Evolutionary conservation across 2,888 invertebrate species (phyloP).

Genomic region (Rhingia rostrata): DNA sequence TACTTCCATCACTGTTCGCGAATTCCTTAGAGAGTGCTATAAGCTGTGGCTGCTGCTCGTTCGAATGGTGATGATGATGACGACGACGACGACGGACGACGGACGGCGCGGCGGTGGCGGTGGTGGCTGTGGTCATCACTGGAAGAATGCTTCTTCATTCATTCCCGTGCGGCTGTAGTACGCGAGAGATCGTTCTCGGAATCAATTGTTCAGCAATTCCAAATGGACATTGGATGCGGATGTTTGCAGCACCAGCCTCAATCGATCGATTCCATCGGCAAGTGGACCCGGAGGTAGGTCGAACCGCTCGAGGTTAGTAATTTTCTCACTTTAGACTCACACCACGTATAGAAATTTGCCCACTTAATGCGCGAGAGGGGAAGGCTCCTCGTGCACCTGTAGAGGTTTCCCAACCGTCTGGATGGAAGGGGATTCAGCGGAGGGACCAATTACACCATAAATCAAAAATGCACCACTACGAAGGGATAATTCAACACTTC

Average conservation of each 20-base stretch:
- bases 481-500: constrained; percentile 69
- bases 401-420: constrained; percentile 25
- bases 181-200: constrained; percentile 65
- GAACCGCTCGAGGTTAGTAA: constrained; percentile 65
- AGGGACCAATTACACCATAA: constrained; percentile 72
- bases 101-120: not conserved
- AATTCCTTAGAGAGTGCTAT: constrained; percentile 56
- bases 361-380: constrained; percentile 16
- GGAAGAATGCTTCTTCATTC: constrained; percentile 55
- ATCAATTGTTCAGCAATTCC: constrained; percentile 70
- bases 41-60: not conserved
- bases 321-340: constrained; percentile 69
- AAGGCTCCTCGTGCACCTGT: constrained; percentile 46
- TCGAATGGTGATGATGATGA: not conserved
- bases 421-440: constrained; percentile 16
- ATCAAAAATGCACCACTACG: constrained; percentile 59
- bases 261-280: constrained; percentile 61
- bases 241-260: constrained; percentile 51
- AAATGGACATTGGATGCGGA: constrained; percentile 59
- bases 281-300: constrained; percentile 61
- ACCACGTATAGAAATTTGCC: constrained; percentile 24
- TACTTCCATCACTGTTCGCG: constrained; percentile 41
- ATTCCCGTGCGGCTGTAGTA: constrained; percentile 30
- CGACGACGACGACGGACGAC: no score
- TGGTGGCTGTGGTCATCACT: constrained; percentile 49